Conservation (phyloP, 1,140 invertebrate genomes). For the Bombus confusus region DNA sequence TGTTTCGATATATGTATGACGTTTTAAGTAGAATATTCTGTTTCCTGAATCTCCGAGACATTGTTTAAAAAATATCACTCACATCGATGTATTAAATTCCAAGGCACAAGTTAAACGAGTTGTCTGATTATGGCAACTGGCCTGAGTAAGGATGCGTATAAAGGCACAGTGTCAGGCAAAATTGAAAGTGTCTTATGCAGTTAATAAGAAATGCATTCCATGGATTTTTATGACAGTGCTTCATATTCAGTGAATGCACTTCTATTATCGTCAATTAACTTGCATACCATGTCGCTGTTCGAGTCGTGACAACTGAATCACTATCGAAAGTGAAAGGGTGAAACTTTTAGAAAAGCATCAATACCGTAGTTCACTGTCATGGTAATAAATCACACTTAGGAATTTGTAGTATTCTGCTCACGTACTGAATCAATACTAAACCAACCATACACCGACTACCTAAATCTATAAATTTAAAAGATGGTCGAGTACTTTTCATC, state of each 20-base stretch:
- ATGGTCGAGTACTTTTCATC: not conserved
- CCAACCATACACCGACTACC: not conserved
- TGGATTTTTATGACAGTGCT: not conserved
- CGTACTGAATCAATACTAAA: not conserved
- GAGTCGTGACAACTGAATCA: not conserved
- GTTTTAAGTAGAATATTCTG: not conserved
- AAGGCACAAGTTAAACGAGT: not conserved
- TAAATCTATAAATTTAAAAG: not conserved
- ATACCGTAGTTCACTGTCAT: not conserved
- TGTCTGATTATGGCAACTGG: not conserved
- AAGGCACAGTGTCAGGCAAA: not conserved
- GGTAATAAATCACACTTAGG: not conserved
- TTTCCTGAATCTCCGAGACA: not conserved
- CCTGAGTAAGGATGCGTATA: not conserved
- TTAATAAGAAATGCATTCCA: not conserved
- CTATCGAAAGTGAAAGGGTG: conserved; percentile 13
- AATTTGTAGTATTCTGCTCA: not conserved
- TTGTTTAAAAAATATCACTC: not conserved
- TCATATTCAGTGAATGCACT: not conserved
- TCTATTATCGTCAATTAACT: not conserved
- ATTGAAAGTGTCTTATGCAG: not conserved
- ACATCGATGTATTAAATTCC: not conserved
- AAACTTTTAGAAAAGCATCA: conserved; percentile 4
- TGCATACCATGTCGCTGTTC: not conserved
- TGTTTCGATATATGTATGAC: not conserved